Evolutionary conservation across 1,140 invertebrate genomes (phyloP).

Genomic region (Platorchestia sp.): DNA sequence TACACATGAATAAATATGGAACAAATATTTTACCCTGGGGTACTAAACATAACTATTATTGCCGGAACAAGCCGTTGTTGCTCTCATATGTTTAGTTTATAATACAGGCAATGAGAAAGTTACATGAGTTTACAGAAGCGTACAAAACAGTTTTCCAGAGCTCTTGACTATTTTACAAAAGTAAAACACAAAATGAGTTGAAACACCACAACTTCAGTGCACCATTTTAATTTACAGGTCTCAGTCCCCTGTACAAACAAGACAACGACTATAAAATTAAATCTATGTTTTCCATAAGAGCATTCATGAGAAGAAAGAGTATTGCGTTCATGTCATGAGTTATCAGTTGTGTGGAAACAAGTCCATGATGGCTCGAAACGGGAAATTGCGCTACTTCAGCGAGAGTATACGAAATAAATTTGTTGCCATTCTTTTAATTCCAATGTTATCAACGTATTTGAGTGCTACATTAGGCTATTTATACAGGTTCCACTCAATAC

Average conservation of each 20-base stretch:
- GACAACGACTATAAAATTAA: background rate
- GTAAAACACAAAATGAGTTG: background rate
- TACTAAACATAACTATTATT: slow-evolving; percentile 16
- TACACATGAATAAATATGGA: background rate
- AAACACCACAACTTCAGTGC: background rate
- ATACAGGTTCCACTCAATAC: background rate
- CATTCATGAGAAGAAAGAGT: background rate
- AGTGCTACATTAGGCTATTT: background rate
- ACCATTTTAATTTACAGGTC: background rate
- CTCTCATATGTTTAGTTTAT: background rate
- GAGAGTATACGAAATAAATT: background rate
- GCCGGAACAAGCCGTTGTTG: background rate
- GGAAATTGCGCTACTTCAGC: background rate
- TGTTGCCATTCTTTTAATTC: background rate
- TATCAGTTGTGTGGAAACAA: background rate
- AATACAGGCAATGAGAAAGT: background rate
- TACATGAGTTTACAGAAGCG: background rate
- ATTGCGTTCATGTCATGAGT: background rate
- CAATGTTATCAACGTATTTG: background rate
- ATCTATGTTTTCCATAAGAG: background rate
- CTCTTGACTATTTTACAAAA: background rate
- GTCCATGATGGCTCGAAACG: background rate
- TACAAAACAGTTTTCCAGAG: background rate
- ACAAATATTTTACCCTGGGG: background rate
- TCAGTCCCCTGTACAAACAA: background rate